Evolutionary conservation across 1,140 invertebrate species (phyloP).

Genomic region (Lutraria rhynchaena): DNA sequence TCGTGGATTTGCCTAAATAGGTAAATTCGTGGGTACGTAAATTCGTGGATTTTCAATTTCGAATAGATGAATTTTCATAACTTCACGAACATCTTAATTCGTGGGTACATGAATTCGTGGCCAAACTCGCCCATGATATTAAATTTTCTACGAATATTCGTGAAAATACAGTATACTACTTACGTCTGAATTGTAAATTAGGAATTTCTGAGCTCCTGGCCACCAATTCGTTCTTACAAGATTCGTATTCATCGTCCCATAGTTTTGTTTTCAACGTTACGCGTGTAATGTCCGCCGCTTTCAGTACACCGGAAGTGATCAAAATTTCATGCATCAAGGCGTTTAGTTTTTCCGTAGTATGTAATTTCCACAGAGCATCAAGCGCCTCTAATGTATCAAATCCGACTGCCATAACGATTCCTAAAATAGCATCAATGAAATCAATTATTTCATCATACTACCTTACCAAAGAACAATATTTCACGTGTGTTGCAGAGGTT

Average conservation of each 20-base stretch:
- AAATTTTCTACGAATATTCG: too few species aligned
- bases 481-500: too few species aligned
- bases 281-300: slow-evolving; percentile 44
- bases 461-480: too few species aligned
- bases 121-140: too few species aligned
- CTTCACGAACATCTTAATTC: too few species aligned
- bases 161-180: not conserved
- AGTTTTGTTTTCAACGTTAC: slow-evolving; percentile 65
- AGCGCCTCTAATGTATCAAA: slow-evolving; percentile 62
- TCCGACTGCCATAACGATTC: slow-evolving; percentile 64
- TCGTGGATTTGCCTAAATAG: too few species aligned
- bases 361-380: slow-evolving; percentile 56
- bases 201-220: not conserved
- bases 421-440: too few species aligned
- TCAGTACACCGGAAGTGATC: slow-evolving; percentile 61
- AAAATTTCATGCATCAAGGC: slow-evolving; percentile 65
- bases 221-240: slow-evolving; percentile 61
- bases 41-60: too few species aligned
- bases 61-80: too few species aligned
- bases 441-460: too few species aligned
- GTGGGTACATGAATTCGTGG: too few species aligned
- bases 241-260: slow-evolving; percentile 72
- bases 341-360: slow-evolving; percentile 54
- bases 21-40: too few species aligned
- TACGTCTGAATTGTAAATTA: slow-evolving; percentile 57